Base-by-base conservation (phyloP, 1,140 invertebrate species). In the Bombus waltoni region DNA sequence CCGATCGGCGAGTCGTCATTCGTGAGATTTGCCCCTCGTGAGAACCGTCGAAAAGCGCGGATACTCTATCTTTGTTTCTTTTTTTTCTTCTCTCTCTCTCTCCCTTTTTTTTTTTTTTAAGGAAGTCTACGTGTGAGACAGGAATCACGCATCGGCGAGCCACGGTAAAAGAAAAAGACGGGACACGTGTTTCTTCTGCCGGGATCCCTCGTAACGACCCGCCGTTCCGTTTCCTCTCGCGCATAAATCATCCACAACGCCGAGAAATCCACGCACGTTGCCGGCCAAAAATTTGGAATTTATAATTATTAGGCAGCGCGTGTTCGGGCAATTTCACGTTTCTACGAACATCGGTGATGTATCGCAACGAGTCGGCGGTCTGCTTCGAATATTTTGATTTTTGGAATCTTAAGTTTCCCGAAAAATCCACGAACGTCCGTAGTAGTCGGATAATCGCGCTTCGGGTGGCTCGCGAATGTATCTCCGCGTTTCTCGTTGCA, bases 141-240 rank as follows among this genome's bases (percentile, higher is more conserved):
- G 83, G 77, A 87, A 87, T 85, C 66, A 87, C 82, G 72, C 82
- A 62, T 83, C 85, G 80, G 65, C 40, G 80, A 57, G 47, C 71
- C 66, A 18, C 25, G 83, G 22, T 73, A 42, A 71, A 79, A 80
- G 74, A 66, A 57, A 73, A 70, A 73, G 66, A 74, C 85, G 75
- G n/a, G 44, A 76, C 83, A 78, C 84, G 79, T 86, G 83, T 25
- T 53, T 53, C 47, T 53, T 53, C 18, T 53, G 47, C 47, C 47
- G 47, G 47, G 22, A 53, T 53, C 47, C 47, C 18, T 71, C 65
- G 42, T 78, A 78, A 83, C 82, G 82, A 78, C 44, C 74, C 22
- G 35, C 74, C 65, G 38, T 3, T 28, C 74, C 47, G 65, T 71
- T 84, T 71, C 82, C 74, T 77, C 53, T 47, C 38, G 47, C n/a